phyloP scores from a whole-genome alignment of 2,113 vertebrate genomes.

The Gila orcuttii region DNA sequence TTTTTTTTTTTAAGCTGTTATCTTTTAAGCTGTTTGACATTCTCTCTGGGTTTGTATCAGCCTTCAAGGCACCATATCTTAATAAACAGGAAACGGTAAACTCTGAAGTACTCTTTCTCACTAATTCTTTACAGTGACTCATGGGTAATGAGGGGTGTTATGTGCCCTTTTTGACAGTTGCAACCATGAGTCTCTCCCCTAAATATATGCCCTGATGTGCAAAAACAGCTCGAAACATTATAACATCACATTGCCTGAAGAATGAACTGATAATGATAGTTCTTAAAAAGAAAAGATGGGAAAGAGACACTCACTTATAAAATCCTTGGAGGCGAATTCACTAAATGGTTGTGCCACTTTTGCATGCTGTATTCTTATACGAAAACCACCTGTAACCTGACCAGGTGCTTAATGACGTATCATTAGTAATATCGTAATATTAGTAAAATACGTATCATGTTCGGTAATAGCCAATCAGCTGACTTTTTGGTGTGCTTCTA shows the following conservation, averaged over 20 bases:
- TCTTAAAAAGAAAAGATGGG: background rate
- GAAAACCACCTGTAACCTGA: background rate
- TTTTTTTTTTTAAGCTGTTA: slow-evolving; percentile 54
- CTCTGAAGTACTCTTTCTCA: slow-evolving; percentile 48
- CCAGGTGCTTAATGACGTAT: background rate
- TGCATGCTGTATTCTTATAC: background rate
- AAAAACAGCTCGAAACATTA: slow-evolving; percentile 8
- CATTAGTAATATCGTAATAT: background rate
- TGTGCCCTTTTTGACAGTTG: slow-evolving; percentile 50
- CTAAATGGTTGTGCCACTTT: background rate
- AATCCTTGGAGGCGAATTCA: background rate
- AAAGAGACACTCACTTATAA: slow-evolving; percentile 12
- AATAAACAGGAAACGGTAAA: slow-evolving; percentile 62
- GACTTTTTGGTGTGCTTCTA: background rate
- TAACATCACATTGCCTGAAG: background rate
- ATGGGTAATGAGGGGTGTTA: slow-evolving; percentile 49
- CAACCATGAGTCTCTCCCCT: slow-evolving; percentile 2
- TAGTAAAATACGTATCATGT: background rate
- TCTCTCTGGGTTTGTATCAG: slow-evolving; percentile 44
- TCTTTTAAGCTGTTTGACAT: slow-evolving; percentile 48
- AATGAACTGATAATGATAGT: slow-evolving; percentile 15
- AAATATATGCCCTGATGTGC: slow-evolving; percentile 33
- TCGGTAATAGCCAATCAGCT: background rate
- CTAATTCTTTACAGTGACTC: slow-evolving; percentile 45
- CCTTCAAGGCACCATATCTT: slow-evolving; percentile 51